phyloP scores from a whole-genome alignment of 2,797 vertebrate genomes.

The Enteromius radiatus region DNA sequence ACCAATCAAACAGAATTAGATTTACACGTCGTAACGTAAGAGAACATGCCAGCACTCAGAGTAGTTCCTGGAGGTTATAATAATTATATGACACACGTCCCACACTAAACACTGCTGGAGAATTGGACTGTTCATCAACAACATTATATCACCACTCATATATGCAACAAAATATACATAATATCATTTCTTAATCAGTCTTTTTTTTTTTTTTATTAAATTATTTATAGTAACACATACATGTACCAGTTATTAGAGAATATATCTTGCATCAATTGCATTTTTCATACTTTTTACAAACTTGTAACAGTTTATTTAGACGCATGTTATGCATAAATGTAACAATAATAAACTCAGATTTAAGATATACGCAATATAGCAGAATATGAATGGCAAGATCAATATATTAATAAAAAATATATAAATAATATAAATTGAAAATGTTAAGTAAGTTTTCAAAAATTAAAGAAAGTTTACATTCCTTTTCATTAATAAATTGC shows the following conservation, averaged over 20 bases:
- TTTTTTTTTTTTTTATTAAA: not conserved
- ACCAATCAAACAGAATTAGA: conserved; percentile 39
- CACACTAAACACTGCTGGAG: not conserved
- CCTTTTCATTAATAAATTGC: not conserved
- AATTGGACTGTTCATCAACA: not conserved
- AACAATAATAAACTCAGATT: not conserved
- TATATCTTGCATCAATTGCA: not conserved
- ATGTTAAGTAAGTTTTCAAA: not conserved
- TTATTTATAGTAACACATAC: not conserved
- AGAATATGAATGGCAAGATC: not conserved
- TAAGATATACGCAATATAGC: not conserved
- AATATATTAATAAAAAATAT: not conserved
- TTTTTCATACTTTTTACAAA: not conserved
- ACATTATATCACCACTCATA: not conserved
- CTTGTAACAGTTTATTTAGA: not conserved
- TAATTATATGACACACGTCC: not conserved
- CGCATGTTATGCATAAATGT: not conserved
- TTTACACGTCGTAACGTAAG: conserved; percentile 28
- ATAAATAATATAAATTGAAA: not conserved
- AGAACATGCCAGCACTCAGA: conserved; percentile 16
- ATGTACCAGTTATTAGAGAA: not conserved
- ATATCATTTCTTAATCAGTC: not conserved
- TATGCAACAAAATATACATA: not conserved
- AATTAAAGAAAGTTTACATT: not conserved
- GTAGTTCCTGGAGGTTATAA: conserved; percentile 4